Conservation (phyloP, 2,888 invertebrate species). For the Microctonus brassicae region DNA sequence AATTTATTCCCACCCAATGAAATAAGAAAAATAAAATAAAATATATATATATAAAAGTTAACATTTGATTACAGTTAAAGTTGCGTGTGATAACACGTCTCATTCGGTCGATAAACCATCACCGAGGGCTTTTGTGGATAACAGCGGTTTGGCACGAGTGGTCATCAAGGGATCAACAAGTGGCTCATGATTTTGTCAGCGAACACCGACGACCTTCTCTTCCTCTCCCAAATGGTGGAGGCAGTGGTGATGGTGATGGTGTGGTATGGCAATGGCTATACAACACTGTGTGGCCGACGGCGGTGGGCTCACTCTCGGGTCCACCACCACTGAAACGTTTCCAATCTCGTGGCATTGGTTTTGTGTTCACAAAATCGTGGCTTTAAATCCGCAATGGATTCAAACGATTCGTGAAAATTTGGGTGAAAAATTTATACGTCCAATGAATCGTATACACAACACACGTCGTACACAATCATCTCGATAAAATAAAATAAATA, state of each 20-base stretch:
- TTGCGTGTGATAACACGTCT: not conserved
- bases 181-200: slow-evolving; percentile 68
- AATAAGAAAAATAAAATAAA: too few relatives aligned
- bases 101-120: not conserved
- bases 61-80: not conserved
- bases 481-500: not conserved
- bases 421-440: not conserved
- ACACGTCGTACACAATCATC: not conserved
- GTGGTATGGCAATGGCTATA: too few relatives aligned
- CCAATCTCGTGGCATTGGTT: slow-evolving; percentile 45
- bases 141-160: slow-evolving; percentile 51
- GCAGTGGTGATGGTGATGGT: not conserved
- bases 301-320: slow-evolving; percentile 38
- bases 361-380: slow-evolving; percentile 21
- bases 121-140: slow-evolving; percentile 43
- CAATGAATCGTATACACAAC: not conserved
- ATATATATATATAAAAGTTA: not conserved
- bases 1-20: too few relatives aligned
- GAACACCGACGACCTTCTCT: slow-evolving; percentile 42
- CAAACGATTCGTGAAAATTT: slow-evolving; percentile 15
- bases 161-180: slow-evolving; percentile 65
- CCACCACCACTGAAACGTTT: slow-evolving; percentile 56
- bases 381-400: slow-evolving; percentile 13
- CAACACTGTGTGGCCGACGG: not conserved
- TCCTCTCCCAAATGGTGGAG: slow-evolving; percentile 7